Percentiles rank a stretch among this genome's conserved stretches.
phyloP scores from a whole-genome alignment of 2,797 vertebrate species.

The Limosa lapponica region DNA sequence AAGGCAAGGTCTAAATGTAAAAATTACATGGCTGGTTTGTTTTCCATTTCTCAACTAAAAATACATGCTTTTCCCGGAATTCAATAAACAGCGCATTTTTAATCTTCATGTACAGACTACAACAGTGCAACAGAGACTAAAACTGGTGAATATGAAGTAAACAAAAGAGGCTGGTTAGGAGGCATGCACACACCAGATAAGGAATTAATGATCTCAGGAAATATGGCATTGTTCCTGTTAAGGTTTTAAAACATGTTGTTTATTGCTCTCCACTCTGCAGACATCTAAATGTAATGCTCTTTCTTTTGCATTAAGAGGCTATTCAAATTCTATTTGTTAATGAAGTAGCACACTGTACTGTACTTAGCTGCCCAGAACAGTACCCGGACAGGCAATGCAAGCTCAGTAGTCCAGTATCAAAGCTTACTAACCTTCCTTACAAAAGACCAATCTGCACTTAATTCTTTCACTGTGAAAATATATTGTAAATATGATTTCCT shows the following conservation, averaged over 20 bases:
- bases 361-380: background rate
- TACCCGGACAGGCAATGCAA: background rate
- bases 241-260: constrained; percentile 41
- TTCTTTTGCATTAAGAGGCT: background rate
- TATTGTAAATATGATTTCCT: background rate
- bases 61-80: background rate
- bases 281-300: background rate
- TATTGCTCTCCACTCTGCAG: constrained; percentile 21
- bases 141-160: constrained; percentile 55
- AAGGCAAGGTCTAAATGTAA: background rate
- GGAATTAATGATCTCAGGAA: constrained; percentile 61
- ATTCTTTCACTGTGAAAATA: background rate
- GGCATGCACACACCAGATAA: constrained; percentile 61
- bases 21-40: background rate
- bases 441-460: background rate
- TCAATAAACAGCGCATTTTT: constrained; percentile 43
- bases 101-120: background rate
- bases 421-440: background rate
- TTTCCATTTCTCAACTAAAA: constrained; percentile 29
- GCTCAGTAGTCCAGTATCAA: background rate
- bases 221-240: constrained; percentile 19
- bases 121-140: background rate
- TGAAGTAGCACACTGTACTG: background rate
- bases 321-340: constrained; percentile 40
- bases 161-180: constrained; percentile 43